Evolutionary conservation across 92 coral and sea anemone species (phyloP).

Genomic region (Anthopleura xanthogrammica): DNA sequence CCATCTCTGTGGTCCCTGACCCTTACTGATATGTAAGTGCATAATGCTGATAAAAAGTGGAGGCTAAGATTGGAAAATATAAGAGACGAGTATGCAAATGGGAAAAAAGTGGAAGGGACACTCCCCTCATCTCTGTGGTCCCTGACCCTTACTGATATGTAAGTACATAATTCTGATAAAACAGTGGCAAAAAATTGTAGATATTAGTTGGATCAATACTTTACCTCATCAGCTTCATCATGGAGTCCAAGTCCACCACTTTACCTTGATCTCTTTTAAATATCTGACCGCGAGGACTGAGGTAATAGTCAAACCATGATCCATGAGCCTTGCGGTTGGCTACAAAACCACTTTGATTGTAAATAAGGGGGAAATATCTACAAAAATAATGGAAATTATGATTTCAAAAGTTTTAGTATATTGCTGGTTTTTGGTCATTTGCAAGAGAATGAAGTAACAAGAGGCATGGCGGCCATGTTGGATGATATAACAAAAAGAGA

Average conservation of each 20-base stretch:
- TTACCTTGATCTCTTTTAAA: constrained; percentile 75
- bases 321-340: constrained; percentile 49
- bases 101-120: no score
- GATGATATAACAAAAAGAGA: background rate
- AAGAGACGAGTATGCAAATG: no score
- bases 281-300: constrained; percentile 75
- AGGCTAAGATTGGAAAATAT: no score
- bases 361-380: constrained; percentile 75
- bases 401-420: background rate
- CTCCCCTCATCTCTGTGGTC: no score
- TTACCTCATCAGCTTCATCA: constrained; percentile 86
- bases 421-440: background rate
- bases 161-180: background rate
- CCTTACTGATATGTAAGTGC: no score
- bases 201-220: background rate
- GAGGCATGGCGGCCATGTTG: background rate
- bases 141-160: no score
- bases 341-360: constrained; percentile 66
- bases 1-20: no score
- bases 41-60: background rate
- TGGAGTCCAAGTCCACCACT: constrained; percentile 61
- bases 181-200: background rate
- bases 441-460: background rate
- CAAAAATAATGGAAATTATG: background rate
- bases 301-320: constrained; percentile 76